phyloP scores from a whole-genome alignment of 2,888 invertebrate genomes.

The Pandemis cinnamomeana region DNA sequence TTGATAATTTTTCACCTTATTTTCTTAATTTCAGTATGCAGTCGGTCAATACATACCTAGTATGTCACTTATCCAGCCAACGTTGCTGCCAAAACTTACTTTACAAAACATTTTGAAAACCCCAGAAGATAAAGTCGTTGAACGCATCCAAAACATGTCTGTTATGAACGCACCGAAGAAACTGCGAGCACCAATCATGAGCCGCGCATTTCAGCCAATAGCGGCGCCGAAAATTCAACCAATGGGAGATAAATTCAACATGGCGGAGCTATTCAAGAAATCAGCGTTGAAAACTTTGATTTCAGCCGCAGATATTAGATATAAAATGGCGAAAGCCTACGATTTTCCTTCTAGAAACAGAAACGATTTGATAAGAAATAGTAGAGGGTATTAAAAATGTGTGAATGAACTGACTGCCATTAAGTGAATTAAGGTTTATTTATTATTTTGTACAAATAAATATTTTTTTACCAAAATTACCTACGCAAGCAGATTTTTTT shows the following conservation, averaged over 20 bases:
- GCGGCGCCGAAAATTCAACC: neutral
- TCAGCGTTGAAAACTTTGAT: slow-evolving; percentile 19
- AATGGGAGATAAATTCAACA: neutral
- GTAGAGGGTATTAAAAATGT: too few species aligned
- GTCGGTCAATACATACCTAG: neutral
- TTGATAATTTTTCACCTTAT: too few species aligned
- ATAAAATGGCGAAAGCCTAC: neutral
- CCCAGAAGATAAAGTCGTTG: neutral
- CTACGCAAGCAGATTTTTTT: too few species aligned
- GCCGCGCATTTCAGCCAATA: neutral
- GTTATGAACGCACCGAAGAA: neutral
- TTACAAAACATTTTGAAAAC: neutral
- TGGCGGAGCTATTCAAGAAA: slow-evolving; percentile 8
- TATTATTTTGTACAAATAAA: neutral
- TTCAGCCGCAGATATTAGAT: slow-evolving; percentile 7
- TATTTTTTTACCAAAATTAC: too few species aligned
- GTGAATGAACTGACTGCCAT: too few species aligned
- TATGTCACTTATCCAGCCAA: neutral
- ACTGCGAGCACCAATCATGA: neutral
- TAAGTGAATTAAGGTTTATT: too few species aligned
- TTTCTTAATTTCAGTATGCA: neutral
- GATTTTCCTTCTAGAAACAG: neutral
- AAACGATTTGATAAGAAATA: too few species aligned
- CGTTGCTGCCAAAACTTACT: neutral
- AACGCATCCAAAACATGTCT: slow-evolving; percentile 1